phyloP scores from a whole-genome alignment of 2,797 vertebrate genomes.

The Aulostomus chinensis region DNA sequence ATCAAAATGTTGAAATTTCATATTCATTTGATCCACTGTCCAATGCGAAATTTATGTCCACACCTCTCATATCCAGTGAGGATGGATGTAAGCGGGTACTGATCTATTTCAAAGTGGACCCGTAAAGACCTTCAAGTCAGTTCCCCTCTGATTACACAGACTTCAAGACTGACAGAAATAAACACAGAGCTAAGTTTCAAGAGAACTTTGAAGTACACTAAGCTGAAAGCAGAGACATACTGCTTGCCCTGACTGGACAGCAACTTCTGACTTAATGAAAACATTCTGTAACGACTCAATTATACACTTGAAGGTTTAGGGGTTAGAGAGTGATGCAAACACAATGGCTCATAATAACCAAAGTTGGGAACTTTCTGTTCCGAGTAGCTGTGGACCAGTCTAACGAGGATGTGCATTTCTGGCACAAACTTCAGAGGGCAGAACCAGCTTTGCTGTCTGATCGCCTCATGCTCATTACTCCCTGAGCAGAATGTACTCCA shows the following conservation, averaged over 20 bases:
- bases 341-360: conserved; percentile 49
- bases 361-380: conserved; percentile 59
- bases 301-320: conserved; percentile 57
- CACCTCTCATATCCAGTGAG: conserved; percentile 63
- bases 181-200: conserved; percentile 64
- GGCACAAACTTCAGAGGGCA: conserved; percentile 60
- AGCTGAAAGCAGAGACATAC: conserved; percentile 46
- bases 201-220: conserved; percentile 65
- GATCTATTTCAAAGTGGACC: conserved; percentile 74
- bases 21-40: conserved; percentile 75
- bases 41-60: conserved; percentile 69
- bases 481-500: conserved; percentile 38
- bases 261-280: conserved; percentile 62
- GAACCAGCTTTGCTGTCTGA: conserved; percentile 62
- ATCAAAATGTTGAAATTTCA: conserved; percentile 77
- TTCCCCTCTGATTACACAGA: conserved; percentile 68
- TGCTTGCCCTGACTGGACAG: conserved; percentile 42
- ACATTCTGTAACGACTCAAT: conserved; percentile 63
- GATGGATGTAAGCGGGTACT: conserved; percentile 47
- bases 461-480: conserved; percentile 67
- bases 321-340: conserved; percentile 54
- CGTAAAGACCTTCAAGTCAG: conserved; percentile 67
- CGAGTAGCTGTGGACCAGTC: conserved; percentile 48
- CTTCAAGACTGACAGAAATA: conserved; percentile 64
- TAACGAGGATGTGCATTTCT: conserved; percentile 64